Conservation (phyloP, 1,140 invertebrate genomes). For the Nephotettix cincticeps region DNA sequence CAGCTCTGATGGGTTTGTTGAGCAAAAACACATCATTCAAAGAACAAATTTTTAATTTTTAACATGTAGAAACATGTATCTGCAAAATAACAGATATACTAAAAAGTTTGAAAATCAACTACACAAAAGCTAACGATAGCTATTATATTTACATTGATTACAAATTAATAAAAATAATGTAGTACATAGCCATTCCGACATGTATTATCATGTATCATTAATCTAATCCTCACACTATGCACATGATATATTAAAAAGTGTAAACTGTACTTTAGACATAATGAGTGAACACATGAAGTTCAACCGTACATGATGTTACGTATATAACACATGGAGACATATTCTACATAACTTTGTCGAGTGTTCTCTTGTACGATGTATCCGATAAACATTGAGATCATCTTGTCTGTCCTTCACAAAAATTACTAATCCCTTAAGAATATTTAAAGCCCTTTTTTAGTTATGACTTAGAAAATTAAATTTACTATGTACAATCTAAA, state of each 20-base stretch:
- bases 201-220: conserved; percentile 4
- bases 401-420: not conserved
- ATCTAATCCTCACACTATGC: not conserved
- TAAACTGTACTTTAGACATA: conserved; percentile 22
- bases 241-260: conserved; percentile 18
- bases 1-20: too few species aligned
- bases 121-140: conserved; percentile 14
- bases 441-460: conserved; percentile 9
- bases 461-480: conserved; percentile 3
- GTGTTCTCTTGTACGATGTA: not conserved
- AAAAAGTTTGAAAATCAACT: conserved; percentile 13
- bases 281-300: conserved; percentile 10
- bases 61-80: conserved; percentile 19
- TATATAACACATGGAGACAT: too few species aligned
- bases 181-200: conserved; percentile 16
- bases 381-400: not conserved
- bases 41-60: conserved; percentile 16
- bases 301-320: too few species aligned
- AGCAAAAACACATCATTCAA: too few species aligned
- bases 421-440: not conserved
- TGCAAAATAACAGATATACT: conserved; percentile 20
- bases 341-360: too few species aligned
- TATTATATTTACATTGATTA: conserved; percentile 20
- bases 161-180: conserved; percentile 18
- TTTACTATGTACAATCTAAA: not conserved